Percentiles rank a stretch among this genome's conserved stretches.
phyloP scores from a whole-genome alignment of 1,140 invertebrate genomes.

The Drosophila busckii region DNA sequence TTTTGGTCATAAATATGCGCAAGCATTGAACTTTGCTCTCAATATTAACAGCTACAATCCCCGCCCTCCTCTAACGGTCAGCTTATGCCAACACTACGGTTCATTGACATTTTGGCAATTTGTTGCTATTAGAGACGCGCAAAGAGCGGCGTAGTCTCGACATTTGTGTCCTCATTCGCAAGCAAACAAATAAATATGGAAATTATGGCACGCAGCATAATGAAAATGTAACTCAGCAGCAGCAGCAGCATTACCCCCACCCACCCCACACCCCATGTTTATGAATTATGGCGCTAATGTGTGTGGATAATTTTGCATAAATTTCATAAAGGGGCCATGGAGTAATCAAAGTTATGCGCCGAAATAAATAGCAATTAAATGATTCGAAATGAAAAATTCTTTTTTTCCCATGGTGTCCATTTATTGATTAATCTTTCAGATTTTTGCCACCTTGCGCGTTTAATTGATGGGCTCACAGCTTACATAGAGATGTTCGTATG shows the following conservation, averaged over 20 bases:
- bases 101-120: conserved; percentile 70
- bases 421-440: conserved; percentile 30
- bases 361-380: conserved; percentile 30
- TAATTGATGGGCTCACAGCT: conserved; percentile 26
- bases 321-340: conserved; percentile 14
- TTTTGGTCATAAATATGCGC: conserved; percentile 9
- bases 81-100: conserved; percentile 60
- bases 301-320: conserved; percentile 2
- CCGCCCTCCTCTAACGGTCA: background rate
- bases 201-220: conserved; percentile 50
- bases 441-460: conserved; percentile 38
- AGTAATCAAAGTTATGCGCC: no score
- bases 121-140: conserved; percentile 51
- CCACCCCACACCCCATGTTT: background rate
- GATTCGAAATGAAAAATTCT: conserved; percentile 4
- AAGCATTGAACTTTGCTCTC: conserved; percentile 60
- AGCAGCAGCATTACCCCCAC: no score
- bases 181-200: conserved; percentile 42
- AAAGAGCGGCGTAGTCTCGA: conserved; percentile 15
- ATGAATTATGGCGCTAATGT: conserved; percentile 8
- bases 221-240: conserved; percentile 53
- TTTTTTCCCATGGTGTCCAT: conserved; percentile 23
- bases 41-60: conserved; percentile 25
- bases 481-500: conserved; percentile 2
- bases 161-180: conserved; percentile 42